phyloP scores from a whole-genome alignment of 2,113 vertebrate genomes.

The Pomatorhinus ruficollis region DNA sequence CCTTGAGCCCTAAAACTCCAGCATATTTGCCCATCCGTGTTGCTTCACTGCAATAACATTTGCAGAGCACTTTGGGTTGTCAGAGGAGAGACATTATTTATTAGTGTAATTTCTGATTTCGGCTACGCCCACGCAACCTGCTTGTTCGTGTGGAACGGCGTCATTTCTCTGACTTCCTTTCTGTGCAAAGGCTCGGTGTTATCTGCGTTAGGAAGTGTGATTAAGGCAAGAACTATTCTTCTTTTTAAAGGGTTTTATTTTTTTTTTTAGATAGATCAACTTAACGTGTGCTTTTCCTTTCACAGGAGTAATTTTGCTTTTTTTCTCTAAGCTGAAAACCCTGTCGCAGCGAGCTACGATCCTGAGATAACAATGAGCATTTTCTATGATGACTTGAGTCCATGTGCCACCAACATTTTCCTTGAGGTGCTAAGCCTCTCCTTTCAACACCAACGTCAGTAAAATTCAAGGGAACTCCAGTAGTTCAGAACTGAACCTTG shows the following conservation, averaged over 20 bases:
- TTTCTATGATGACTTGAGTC: background rate
- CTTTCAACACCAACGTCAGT: background rate
- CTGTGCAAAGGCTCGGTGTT: conserved; percentile 1
- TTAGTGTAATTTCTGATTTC: conserved; percentile 20
- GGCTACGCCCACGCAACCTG: conserved; percentile 5
- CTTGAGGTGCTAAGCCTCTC: background rate
- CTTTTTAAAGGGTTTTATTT: background rate
- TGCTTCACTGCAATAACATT: background rate
- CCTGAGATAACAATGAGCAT: background rate
- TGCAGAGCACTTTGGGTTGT: background rate
- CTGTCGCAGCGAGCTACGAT: fast-evolving
- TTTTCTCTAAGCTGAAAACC: background rate
- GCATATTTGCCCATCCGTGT: background rate
- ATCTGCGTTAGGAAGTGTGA: conserved; percentile 7
- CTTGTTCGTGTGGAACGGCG: conserved; percentile 18
- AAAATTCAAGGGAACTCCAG: background rate
- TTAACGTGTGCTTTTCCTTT: background rate
- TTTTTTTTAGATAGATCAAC: background rate
- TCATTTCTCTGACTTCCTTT: conserved; percentile 51
- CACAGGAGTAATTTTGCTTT: background rate
- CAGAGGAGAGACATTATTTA: conserved; percentile 11
- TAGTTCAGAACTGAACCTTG: background rate
- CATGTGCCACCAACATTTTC: background rate
- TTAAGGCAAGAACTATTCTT: conserved; percentile 25
- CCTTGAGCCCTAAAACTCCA: background rate